Conservation (phyloP, 2,113 vertebrate species). For the Regulus satrapa region DNA sequence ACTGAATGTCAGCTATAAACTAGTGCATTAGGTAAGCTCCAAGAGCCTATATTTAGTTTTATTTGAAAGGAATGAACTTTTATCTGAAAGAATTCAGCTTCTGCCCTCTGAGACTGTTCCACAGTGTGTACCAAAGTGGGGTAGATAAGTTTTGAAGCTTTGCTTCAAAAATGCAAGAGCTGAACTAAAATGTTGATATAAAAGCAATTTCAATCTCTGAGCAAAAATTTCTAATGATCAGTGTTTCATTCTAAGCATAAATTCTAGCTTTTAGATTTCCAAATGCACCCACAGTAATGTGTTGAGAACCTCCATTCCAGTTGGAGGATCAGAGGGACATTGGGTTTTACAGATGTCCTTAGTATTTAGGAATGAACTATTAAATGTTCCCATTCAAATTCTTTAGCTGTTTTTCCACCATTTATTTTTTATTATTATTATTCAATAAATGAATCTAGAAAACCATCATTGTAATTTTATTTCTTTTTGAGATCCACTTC, state of each 20-base stretch:
- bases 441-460: too few species aligned
- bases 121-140: background rate
- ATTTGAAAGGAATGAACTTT: background rate
- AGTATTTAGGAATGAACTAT: background rate
- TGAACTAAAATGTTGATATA: background rate
- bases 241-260: background rate
- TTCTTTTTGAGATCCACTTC: background rate
- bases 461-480: background rate
- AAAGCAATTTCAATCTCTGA: background rate
- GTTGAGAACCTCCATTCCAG: background rate
- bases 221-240: background rate
- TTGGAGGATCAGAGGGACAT: background rate
- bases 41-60: background rate
- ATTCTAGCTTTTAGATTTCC: background rate
- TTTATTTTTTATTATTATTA: too few species aligned
- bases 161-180: background rate
- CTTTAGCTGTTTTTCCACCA: background rate
- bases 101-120: background rate
- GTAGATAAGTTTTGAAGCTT: background rate
- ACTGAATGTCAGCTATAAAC: background rate
- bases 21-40: background rate
- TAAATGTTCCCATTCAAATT: background rate
- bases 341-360: background rate
- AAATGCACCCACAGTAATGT: background rate
- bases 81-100: background rate